Evolutionary conservation across 2,113 vertebrate genomes (phyloP).

Genomic region (Gallinago media): DNA sequence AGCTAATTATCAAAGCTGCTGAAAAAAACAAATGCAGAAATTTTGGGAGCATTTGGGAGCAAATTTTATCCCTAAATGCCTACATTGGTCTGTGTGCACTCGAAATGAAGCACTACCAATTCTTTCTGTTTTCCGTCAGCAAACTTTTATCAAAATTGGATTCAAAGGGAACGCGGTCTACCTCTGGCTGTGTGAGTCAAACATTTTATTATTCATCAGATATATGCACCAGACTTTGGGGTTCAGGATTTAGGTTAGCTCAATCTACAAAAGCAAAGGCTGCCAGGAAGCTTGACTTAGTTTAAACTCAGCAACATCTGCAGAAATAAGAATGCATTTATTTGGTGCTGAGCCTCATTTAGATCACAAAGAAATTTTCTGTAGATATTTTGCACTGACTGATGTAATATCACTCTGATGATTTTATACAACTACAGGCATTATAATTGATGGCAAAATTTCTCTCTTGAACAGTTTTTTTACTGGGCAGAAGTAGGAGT

Average conservation of each 20-base stretch:
- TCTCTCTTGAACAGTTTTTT: background rate
- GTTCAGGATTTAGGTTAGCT: background rate
- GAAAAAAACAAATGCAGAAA: background rate
- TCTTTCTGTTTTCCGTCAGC: background rate
- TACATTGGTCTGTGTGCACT: background rate
- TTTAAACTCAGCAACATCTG: background rate
- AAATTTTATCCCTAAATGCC: background rate
- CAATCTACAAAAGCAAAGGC: background rate
- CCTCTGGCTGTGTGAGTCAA: background rate
- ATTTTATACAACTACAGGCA: background rate
- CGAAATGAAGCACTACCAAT: background rate
- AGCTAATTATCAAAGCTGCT: background rate
- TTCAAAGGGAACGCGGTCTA: background rate
- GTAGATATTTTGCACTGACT: background rate
- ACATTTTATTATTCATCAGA: background rate
- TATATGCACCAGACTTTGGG: background rate
- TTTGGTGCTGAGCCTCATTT: background rate
- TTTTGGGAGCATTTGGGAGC: background rate
- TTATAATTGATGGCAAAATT: background rate
- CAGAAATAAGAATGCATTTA: background rate
- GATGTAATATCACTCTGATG: background rate
- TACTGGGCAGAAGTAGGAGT: background rate
- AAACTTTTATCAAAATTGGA: background rate
- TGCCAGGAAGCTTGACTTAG: background rate
- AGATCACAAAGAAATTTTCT: background rate